Evolutionary conservation across 2,113 vertebrate species (phyloP), one percentile per base, ranked within the genome.

Genomic region (Turdus rufiventris): DNA sequence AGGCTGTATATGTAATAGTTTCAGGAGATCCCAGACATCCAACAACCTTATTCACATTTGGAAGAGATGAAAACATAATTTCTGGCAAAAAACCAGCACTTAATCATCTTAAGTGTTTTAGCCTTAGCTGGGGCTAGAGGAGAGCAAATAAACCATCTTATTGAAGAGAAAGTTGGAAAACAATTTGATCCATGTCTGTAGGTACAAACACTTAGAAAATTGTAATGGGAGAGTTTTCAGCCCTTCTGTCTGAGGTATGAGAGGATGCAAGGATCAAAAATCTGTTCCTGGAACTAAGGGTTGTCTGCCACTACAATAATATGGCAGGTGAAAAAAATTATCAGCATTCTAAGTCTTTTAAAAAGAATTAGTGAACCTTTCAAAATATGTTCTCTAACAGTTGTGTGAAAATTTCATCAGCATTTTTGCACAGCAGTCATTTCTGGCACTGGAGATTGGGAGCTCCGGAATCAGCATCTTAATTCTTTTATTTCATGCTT

Each of bases 161-260:
- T 14, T 80, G n/a, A 70, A 73, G 9, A 66, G 14, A 68, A 70
- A 48, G 21, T 2, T 73, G 13, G 36, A 18, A 83, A 89, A 50
- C 0, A 29, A 18, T 34, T 75, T 75, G 12, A 4, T 56, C 4
- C 51, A 24, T 43, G 0, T 21, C 2, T 51, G 8, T 8, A 56
- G 18, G 23, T 20, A 60, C 6, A 54, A 91, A 61, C 18, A 57
- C 3, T 14, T 3, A 65, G 24, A 31, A 91, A 84, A 86, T 8
- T 3, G 4, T 28, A 73, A 36, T 31, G 18, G 45, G 5, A 73
- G 5, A 3, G 2, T 86, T 86, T 76, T 68, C 54, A 73, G 28
- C 3, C 11, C 8, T 89, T 68, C 51, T 48, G 14, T 47, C 29
- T 63, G 33, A 20, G 2, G 6, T 47, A 18, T 43, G 72, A 65